These are phyloP conservation scores for Virgularia gustaviana DNA, from an alignment of 92 coral and sea anemone genomes.

Conservation along the genomic window DNA sequence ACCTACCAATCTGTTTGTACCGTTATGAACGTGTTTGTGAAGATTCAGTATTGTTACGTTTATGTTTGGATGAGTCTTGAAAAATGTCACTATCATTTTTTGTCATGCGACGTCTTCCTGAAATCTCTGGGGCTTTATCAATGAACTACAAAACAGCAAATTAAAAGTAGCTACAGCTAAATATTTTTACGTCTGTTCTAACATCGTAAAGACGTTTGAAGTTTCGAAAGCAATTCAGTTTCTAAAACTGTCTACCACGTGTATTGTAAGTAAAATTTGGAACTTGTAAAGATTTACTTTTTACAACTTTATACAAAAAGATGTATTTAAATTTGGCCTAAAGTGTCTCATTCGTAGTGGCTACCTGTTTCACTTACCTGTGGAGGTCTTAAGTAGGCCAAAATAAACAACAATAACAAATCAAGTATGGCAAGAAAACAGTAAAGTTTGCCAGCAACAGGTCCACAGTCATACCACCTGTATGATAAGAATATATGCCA, in stretches of 20 bases:
- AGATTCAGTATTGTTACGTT: too few relatives aligned
- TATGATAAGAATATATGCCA: not conserved
- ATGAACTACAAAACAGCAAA: not conserved
- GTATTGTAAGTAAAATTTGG: too few relatives aligned
- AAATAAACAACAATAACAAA: conserved; percentile 59
- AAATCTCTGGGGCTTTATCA: conserved; percentile 17
- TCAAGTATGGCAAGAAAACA: conserved; percentile 86
- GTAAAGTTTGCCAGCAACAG: conserved; percentile 86
- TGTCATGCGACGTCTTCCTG: not conserved
- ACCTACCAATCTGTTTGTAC: too few relatives aligned
- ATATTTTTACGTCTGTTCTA: too few relatives aligned
- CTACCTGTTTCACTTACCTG: conserved; percentile 47
- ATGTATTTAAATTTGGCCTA: not conserved
- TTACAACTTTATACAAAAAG: not conserved
- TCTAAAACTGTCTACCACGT: too few relatives aligned
- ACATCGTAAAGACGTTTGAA: too few relatives aligned
- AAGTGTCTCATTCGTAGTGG: not conserved
- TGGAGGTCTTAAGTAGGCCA: conserved; percentile 74
- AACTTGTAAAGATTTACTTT: not conserved
- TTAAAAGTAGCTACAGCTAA: too few relatives aligned
- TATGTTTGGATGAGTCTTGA: too few relatives aligned
- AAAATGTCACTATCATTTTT: not conserved
- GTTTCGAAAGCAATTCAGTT: too few relatives aligned
- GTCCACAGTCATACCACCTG: conserved; percentile 85
- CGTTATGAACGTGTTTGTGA: too few relatives aligned